These are phyloP conservation scores for Meriones psammophilus DNA, from an alignment of 2,797 vertebrate species.

Conservation along the genomic window DNA sequence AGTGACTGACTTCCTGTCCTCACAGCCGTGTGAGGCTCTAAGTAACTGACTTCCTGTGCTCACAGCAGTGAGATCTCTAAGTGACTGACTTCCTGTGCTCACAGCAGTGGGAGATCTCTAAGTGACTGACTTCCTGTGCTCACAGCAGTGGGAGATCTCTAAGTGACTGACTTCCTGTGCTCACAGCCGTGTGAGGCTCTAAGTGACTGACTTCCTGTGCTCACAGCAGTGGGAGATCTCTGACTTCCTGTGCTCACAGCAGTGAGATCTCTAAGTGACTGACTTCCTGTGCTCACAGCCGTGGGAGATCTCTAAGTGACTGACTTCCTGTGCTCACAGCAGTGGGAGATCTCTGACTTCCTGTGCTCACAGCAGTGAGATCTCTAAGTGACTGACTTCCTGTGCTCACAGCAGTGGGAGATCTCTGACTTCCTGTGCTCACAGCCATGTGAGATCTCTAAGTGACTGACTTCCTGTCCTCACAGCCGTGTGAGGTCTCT, in stretches of 20 bases:
- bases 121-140: no score
- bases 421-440: neutral
- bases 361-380: fast-evolving
- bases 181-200: no score
- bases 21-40: no score
- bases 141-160: no score
- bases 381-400: neutral
- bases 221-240: no score
- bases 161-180: no score
- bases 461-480: neutral
- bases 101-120: no score
- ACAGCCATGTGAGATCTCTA: fast-evolving
- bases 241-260: no score
- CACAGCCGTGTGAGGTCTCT: neutral
- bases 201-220: no score
- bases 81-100: neutral
- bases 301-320: fast-evolving
- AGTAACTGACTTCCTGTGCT: no score
- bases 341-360: neutral
- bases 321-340: neutral
- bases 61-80: neutral
- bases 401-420: neutral
- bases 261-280: no score
- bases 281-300: neutral
- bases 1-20: no score